Conservation (phyloP, 2,888 invertebrate species). For the Lymantria monacha region DNA sequence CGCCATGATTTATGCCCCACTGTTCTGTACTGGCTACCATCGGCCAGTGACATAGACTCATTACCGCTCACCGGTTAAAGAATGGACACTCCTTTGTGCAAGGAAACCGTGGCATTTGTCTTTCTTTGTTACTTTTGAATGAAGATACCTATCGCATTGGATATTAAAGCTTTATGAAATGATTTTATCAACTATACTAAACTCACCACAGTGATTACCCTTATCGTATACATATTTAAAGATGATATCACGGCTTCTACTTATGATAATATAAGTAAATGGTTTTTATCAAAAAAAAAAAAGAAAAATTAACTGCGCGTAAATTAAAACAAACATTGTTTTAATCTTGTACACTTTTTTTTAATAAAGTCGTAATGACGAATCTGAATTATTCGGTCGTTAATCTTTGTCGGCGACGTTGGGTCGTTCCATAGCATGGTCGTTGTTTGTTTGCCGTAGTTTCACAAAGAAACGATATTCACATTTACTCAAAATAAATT, state of each 20-base stretch:
- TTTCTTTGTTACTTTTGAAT: slow-evolving; percentile 60
- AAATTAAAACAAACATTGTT: slow-evolving; percentile 20
- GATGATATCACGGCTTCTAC: slow-evolving; percentile 6
- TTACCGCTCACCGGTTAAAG: slow-evolving; percentile 59
- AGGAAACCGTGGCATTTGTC: slow-evolving; percentile 68
- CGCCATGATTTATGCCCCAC: slow-evolving; percentile 71
- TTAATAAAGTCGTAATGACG: slow-evolving; percentile 26
- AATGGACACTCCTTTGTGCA: slow-evolving; percentile 70
- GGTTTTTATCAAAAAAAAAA: slow-evolving; percentile 10
- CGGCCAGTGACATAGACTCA: slow-evolving; percentile 59
- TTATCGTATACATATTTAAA: slow-evolving; percentile 1
- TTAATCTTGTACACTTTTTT: slow-evolving; percentile 18
- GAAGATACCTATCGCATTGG: slow-evolving; percentile 46
- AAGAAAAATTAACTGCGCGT: neutral
- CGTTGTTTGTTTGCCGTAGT: slow-evolving; percentile 43
- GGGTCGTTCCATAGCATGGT: slow-evolving; percentile 31
- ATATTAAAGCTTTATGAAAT: slow-evolving; percentile 37
- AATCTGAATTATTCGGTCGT: slow-evolving; percentile 40
- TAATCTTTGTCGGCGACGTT: slow-evolving; percentile 47
- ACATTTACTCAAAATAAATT: slow-evolving; percentile 35
- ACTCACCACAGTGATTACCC: slow-evolving; percentile 29
- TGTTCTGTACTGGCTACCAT: slow-evolving; percentile 42
- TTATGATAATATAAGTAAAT: slow-evolving; percentile 7
- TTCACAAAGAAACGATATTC: slow-evolving; percentile 39
- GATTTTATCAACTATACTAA: slow-evolving; percentile 43